These are phyloP conservation scores for Ichneumon xanthorius DNA, from an alignment of 2,888 invertebrate genomes.

Conservation along the genomic window DNA sequence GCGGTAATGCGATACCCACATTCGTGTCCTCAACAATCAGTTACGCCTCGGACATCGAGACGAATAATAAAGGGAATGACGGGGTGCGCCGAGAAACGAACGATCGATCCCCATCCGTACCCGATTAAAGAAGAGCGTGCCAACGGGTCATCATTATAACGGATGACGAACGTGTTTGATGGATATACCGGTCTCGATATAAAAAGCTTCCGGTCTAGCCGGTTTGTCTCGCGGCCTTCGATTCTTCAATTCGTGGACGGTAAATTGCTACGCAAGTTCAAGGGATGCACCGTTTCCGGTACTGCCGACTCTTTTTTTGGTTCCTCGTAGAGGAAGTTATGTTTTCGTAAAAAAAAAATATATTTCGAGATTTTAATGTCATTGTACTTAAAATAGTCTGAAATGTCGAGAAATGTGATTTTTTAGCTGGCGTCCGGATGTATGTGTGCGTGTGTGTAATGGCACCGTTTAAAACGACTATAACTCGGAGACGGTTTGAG, in stretches of 20 bases:
- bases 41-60: conserved; percentile 79
- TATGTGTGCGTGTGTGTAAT: no score
- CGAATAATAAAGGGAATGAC: conserved; percentile 72
- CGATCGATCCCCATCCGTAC: conserved; percentile 52
- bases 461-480: no score
- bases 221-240: background rate
- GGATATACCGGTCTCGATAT: background rate
- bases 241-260: background rate
- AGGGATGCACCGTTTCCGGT: background rate
- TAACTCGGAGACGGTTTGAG: no score
- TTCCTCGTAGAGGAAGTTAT: no score
- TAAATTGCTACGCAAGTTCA: background rate
- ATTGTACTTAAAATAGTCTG: no score
- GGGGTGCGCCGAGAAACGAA: conserved; percentile 72
- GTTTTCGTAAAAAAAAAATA: no score
- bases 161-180: conserved; percentile 20
- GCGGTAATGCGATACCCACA: conserved; percentile 75
- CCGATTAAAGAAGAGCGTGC: conserved; percentile 54
- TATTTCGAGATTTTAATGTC: no score
- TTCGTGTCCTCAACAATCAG: conserved; percentile 77
- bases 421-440: no score
- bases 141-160: conserved; percentile 39
- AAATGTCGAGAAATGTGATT: no score
- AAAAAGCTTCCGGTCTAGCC: conserved; percentile 11
- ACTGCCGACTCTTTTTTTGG: background rate